phyloP scores from a whole-genome alignment of 2,797 vertebrate species.

The Hypotaenidia okinawae region DNA sequence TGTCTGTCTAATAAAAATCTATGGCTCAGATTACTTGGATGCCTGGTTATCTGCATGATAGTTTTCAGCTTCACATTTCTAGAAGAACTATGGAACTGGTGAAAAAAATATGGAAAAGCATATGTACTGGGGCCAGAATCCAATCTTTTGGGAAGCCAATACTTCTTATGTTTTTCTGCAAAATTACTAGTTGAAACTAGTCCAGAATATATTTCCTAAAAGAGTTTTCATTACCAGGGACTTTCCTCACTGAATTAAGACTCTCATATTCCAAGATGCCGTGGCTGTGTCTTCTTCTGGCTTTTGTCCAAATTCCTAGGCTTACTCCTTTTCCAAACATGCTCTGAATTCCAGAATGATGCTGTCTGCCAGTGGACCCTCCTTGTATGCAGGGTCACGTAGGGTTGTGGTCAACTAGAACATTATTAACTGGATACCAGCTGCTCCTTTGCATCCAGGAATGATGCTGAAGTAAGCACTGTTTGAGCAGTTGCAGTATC shows the following conservation, averaged over 20 bases:
- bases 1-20: neutral
- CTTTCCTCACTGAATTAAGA: neutral
- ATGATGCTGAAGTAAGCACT: neutral
- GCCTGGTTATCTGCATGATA: rapidly evolving
- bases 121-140: neutral
- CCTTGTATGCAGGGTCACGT: neutral
- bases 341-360: neutral
- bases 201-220: constrained; percentile 42
- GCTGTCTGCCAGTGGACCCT: neutral
- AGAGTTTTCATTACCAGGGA: neutral
- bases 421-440: neutral
- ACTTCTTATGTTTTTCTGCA: neutral
- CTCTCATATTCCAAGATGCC: neutral
- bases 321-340: neutral
- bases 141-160: constrained; percentile 6
- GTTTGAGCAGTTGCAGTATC: neutral
- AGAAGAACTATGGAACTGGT: neutral
- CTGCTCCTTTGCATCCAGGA: neutral
- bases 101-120: neutral
- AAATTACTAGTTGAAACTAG: constrained; percentile 16
- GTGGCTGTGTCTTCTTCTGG: neutral
- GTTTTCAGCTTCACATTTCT: constrained; percentile 4
- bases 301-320: neutral
- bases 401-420: neutral
- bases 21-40: neutral